Base-by-base conservation (phyloP, 2,797 vertebrate genomes). In the Cichlasoma orientale region DNA sequence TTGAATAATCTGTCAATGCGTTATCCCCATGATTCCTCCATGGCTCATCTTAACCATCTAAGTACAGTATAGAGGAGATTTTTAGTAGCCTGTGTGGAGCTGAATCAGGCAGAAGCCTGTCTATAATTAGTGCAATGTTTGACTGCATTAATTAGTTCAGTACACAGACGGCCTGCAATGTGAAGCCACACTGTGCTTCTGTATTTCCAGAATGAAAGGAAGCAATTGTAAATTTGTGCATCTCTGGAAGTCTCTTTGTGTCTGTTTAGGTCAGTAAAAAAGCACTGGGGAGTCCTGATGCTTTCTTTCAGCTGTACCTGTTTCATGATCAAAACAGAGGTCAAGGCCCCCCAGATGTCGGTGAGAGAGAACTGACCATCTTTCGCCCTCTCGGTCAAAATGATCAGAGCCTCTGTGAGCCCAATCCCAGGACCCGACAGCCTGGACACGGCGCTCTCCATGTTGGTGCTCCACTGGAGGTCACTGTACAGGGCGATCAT, bases 271-370 rank as follows among this genome's bases (percentile, higher is more conserved):
- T 38, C 18, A 6, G 13, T 4, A 10, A 13, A 41, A 41, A 4
- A 41, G 3, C 2, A 3, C 21, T 23, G 6, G 5, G 14, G 41
- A 66, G 41, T 27, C 41, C 41, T 27, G 23, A 19, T 12, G 61
- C 44, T 18, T 47, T 47, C 23, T 66, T 66, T 66, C 44, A 5
- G 41, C 3, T 14, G 4, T 47, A 92, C 92, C 86, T 90, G 88
- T 33, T 91, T 93, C 89, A 91, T 92, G 73, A 92, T 75, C 0
- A 71, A 75, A 25, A 77, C 88, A 19, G 89, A 81, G 23, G 82
- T 92, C 4, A 92, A 18, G 14, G 87, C 53, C 1, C 84, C 93
- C 93, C 88, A 94, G 59, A 92, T 18, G 8, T 94, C 89, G 2
- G 72, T 56, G 18, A 92, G 88, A 21, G 88, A 91, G 54, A 89